These are phyloP conservation scores for Macropis europaea DNA, from an alignment of 2,888 invertebrate species.

Conservation along the genomic window DNA sequence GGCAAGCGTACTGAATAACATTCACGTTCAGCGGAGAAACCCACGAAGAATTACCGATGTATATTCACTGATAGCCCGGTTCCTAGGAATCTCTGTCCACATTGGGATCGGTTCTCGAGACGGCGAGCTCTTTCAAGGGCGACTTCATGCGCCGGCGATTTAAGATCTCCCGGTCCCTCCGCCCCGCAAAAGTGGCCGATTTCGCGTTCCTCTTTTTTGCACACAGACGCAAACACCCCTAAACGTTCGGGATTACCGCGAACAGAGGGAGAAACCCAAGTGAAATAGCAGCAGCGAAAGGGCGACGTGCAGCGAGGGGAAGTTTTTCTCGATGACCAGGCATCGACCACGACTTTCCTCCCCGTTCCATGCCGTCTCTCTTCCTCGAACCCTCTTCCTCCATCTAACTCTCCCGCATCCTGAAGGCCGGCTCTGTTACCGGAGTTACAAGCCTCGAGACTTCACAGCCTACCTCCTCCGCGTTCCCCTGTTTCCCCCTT, in stretches of 20 bases:
- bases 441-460: conserved; percentile 65
- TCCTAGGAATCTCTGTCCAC: conserved; percentile 23
- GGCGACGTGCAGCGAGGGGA: conserved; percentile 20
- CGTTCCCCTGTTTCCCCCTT: conserved; percentile 28
- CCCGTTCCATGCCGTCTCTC: conserved; percentile 12
- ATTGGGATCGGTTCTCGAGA: conserved; percentile 43
- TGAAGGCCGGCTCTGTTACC: conserved; percentile 56
- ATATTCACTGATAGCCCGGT: conserved; percentile 28
- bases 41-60: conserved; percentile 31
- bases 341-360: conserved; percentile 53
- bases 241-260: conserved; percentile 38
- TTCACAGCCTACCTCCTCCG: conserved; percentile 17
- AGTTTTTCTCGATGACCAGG: conserved; percentile 65
- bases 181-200: conserved; percentile 7
- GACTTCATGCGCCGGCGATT: conserved; percentile 48
- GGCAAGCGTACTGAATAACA: conserved; percentile 25
- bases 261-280: conserved; percentile 4
- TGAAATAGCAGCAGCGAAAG: conserved; percentile 24
- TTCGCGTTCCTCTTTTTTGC: conserved; percentile 16
- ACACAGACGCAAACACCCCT: conserved; percentile 33
- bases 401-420: conserved; percentile 26
- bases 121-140: conserved; percentile 44
- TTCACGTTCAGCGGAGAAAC: neutral
- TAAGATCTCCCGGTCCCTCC: conserved; percentile 27
- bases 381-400: neutral